A percentile compares a stretch with the other conserved stretches of the same genome.
phyloP scores from a whole-genome alignment of 2,888 invertebrate species.

The Agrochola macilenta region DNA sequence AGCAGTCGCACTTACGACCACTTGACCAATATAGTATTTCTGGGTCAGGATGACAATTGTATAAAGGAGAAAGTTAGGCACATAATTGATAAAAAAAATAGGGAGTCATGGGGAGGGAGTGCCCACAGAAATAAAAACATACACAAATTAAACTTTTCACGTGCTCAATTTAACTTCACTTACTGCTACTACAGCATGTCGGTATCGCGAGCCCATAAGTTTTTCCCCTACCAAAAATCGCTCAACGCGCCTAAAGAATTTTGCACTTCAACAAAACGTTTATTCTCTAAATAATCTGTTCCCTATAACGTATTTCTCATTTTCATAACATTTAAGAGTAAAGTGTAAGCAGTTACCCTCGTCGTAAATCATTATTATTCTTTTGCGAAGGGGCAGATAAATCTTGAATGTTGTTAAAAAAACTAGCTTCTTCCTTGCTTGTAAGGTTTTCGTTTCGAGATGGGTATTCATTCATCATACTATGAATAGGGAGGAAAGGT shows the following conservation, averaged over 20 bases:
- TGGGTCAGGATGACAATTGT: neutral
- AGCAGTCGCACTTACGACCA: neutral
- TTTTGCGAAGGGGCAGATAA: constrained; percentile 17
- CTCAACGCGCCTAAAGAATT: no score
- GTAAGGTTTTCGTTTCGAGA: constrained; percentile 18
- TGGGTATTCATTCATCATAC: constrained; percentile 35
- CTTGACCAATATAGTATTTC: neutral
- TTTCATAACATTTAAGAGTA: constrained; percentile 23
- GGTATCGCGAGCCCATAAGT: no score
- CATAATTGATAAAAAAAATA: no score
- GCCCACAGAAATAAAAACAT: no score
- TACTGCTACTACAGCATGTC: no score
- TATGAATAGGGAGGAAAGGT: constrained; percentile 15
- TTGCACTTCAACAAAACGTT: no score
- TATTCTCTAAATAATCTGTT: neutral
- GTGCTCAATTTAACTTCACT: no score
- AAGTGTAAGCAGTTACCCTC: constrained; percentile 32
- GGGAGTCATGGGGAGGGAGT: no score
- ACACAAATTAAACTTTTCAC: no score
- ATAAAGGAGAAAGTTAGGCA: neutral
- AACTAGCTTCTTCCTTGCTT: constrained; percentile 12
- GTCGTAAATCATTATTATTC: constrained; percentile 47
- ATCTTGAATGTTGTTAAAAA: constrained; percentile 31
- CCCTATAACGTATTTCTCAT: neutral
- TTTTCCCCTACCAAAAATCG: no score